These are phyloP conservation scores for Calypte anna DNA, from an alignment of 2,113 vertebrate genomes.

Conservation along the genomic window DNA sequence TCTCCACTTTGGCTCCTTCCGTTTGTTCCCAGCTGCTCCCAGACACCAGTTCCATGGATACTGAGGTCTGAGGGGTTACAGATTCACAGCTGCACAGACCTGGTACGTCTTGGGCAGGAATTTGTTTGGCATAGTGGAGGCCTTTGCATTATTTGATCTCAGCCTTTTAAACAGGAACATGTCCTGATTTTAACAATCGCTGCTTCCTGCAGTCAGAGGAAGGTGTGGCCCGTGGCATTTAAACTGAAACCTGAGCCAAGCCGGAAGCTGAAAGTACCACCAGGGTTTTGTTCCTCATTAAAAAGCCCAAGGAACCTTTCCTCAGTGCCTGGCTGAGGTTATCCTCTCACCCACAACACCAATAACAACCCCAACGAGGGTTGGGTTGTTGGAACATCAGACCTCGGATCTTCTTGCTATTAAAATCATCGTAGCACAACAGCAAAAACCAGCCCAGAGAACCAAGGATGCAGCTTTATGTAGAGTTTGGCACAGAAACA, in stretches of 20 bases:
- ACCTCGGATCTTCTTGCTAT: fast-evolving
- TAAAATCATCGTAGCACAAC: not conserved
- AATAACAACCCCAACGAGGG: fast-evolving
- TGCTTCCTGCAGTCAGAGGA: slow-evolving; percentile 62
- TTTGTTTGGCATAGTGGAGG: slow-evolving; percentile 55
- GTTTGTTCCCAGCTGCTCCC: not conserved
- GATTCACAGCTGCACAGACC: slow-evolving; percentile 1
- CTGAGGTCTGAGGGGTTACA: not conserved
- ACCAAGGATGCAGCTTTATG: not conserved
- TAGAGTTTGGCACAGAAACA: not conserved
- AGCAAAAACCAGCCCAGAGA: not conserved
- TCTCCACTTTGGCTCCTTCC: not conserved
- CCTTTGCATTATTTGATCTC: slow-evolving; percentile 75
- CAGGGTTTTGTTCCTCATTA: not conserved
- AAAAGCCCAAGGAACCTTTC: not conserved
- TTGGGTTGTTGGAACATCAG: fast-evolving
- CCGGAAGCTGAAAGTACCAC: slow-evolving; percentile 46
- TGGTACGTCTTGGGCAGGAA: slow-evolving; percentile 57
- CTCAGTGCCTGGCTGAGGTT: not conserved
- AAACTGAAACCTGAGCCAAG: slow-evolving; percentile 15
- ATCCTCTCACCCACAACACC: not conserved
- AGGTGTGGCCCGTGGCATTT: slow-evolving; percentile 68
- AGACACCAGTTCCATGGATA: not conserved
- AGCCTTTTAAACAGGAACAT: slow-evolving; percentile 74
- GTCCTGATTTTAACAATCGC: slow-evolving; percentile 76